Conservation (phyloP, 2,888 invertebrate species). For the Ligdia adustata region DNA sequence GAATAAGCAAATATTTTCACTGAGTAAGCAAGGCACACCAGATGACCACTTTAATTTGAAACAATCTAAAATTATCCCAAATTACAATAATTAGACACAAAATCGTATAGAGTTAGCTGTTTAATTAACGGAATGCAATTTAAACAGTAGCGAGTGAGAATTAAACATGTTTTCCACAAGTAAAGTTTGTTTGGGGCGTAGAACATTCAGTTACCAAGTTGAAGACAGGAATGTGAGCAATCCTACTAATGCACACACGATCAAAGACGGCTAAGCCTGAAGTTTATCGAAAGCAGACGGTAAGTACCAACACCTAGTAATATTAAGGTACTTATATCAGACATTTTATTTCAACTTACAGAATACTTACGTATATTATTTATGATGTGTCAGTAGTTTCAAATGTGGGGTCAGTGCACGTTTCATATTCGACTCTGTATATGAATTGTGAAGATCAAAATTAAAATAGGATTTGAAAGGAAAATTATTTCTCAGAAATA, state of each 20-base stretch:
- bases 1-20: too few species aligned
- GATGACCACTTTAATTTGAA: slow-evolving; percentile 6
- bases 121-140: slow-evolving; percentile 28
- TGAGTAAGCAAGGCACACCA: background rate
- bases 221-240: background rate
- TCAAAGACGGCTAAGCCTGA: background rate
- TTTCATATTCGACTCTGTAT: too few species aligned
- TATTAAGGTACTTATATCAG: too few species aligned
- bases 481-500: too few species aligned
- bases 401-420: too few species aligned
- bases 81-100: slow-evolving; percentile 14
- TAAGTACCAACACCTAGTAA: too few species aligned
- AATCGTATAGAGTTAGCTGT: slow-evolving; percentile 18
- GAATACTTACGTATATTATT: too few species aligned
- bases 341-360: too few species aligned
- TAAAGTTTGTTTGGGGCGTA: slow-evolving; percentile 24
- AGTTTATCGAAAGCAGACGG: background rate
- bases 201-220: slow-evolving; percentile 13
- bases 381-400: too few species aligned
- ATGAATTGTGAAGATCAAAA: too few species aligned
- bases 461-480: too few species aligned
- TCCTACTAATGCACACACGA: background rate
- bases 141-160: slow-evolving; percentile 23
- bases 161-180: slow-evolving; percentile 28
- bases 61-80: slow-evolving; percentile 19